These are phyloP conservation scores for Astur gentilis DNA, from an alignment of 2,113 vertebrate species.

Conservation along the genomic window DNA sequence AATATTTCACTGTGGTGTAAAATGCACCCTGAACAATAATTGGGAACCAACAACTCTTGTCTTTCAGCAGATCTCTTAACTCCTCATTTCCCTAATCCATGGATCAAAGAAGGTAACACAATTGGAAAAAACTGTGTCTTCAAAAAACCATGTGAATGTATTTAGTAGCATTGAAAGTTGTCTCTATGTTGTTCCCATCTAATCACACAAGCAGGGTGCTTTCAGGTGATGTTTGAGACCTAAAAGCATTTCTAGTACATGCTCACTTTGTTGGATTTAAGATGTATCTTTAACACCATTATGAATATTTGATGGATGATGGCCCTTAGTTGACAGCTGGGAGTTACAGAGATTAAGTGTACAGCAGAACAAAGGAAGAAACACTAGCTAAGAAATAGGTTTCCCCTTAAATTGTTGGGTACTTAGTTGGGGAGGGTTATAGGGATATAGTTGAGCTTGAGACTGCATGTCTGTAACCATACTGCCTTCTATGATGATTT, in stretches of 20 bases:
- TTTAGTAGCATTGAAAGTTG: background rate
- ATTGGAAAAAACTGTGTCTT: background rate
- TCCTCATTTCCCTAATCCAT: background rate
- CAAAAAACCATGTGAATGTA: background rate
- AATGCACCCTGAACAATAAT: background rate
- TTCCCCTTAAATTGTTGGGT: background rate
- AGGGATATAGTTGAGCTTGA: background rate
- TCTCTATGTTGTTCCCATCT: fast-evolving
- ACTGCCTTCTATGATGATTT: background rate
- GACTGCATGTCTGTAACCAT: background rate
- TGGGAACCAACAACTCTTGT: background rate
- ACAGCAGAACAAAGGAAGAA: background rate
- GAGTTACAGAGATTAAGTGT: background rate
- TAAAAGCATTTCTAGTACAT: background rate
- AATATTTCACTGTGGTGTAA: background rate
- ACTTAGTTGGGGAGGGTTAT: background rate
- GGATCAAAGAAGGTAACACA: background rate
- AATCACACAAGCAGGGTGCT: background rate
- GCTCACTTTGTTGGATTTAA: background rate
- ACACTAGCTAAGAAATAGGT: background rate
- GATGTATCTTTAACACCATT: background rate
- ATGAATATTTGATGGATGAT: background rate
- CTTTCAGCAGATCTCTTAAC: background rate
- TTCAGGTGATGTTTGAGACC: background rate
- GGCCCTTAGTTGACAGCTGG: background rate